Conservation (phyloP, 2,888 invertebrate species). For the Philonicus albiceps region DNA sequence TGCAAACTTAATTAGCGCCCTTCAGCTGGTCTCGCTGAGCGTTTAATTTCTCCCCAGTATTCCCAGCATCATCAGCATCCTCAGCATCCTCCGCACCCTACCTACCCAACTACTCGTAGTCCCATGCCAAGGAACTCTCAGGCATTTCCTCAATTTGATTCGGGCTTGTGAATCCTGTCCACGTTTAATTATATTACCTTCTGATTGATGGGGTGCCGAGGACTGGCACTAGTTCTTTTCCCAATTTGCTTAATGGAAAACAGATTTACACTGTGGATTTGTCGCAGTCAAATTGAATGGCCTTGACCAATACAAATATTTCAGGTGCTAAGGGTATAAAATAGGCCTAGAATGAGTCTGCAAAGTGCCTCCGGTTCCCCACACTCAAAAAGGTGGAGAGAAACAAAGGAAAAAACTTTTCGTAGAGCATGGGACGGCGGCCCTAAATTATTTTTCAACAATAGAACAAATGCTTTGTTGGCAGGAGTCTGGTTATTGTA, state of each 20-base stretch:
- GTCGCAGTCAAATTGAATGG: neutral
- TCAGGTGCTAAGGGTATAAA: neutral
- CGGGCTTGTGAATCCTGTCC: neutral
- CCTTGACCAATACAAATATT: neutral
- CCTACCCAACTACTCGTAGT: neutral
- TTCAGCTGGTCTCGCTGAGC: neutral
- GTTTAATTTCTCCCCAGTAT: neutral
- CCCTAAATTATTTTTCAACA: neutral
- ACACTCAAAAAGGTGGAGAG: neutral
- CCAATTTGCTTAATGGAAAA: neutral
- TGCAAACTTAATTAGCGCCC: conserved; percentile 14
- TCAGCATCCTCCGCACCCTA: neutral
- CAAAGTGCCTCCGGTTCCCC: neutral
- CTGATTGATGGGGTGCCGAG: neutral
- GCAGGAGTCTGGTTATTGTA: neutral
- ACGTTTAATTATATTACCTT: neutral
- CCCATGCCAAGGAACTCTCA: neutral
- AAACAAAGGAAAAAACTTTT: neutral
- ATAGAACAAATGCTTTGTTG: neutral
- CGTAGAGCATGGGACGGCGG: neutral
- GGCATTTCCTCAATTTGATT: neutral
- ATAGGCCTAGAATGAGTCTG: neutral
- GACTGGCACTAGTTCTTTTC: neutral
- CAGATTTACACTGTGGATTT: neutral
- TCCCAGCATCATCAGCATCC: neutral